A percentile compares a stretch with the other conserved stretches of the same genome.
Conservation (phyloP, 2,113 vertebrate genomes). For the Sphaerodactylus townsendi region DNA sequence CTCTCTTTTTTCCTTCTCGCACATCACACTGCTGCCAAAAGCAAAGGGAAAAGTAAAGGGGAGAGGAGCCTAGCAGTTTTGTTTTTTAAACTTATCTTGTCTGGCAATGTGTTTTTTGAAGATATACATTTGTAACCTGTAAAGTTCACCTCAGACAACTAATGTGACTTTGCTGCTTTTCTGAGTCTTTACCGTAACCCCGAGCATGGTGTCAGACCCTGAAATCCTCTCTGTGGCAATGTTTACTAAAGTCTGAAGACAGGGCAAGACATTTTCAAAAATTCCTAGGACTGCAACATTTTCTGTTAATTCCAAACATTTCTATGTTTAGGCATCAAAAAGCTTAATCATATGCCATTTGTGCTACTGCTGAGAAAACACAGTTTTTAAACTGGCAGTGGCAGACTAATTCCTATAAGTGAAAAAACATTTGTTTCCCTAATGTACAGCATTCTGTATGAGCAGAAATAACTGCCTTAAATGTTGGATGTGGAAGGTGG, state of each 20-base stretch:
- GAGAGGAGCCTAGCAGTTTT: slow-evolving; percentile 35
- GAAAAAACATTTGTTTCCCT: slow-evolving; percentile 14
- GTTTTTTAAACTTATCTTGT: slow-evolving; percentile 63
- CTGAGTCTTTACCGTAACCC: slow-evolving; percentile 42
- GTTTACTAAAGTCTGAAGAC: slow-evolving; percentile 41
- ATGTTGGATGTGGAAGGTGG: slow-evolving; percentile 24
- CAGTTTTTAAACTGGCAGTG: slow-evolving; percentile 35
- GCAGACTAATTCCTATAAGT: slow-evolving; percentile 54
- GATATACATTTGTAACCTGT: slow-evolving; percentile 52
- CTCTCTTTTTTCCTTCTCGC: slow-evolving; percentile 29
- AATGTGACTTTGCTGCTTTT: slow-evolving; percentile 43
- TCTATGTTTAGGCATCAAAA: slow-evolving; percentile 44
- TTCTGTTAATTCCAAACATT: slow-evolving; percentile 45
- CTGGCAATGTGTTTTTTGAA: slow-evolving; percentile 63
- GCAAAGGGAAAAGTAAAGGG: slow-evolving; percentile 36
- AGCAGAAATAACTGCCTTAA: slow-evolving; percentile 35
- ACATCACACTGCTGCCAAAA: slow-evolving; percentile 46
- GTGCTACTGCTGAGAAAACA: slow-evolving; percentile 31
- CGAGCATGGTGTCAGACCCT: background rate
- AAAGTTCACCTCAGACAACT: slow-evolving; percentile 46
- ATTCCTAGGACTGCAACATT: slow-evolving; percentile 22
- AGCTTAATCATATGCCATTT: slow-evolving; percentile 42
- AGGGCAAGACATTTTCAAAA: slow-evolving; percentile 8
- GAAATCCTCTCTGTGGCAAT: slow-evolving; percentile 26
- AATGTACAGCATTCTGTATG: slow-evolving; percentile 38